phyloP scores from a whole-genome alignment of 2,888 invertebrate genomes.

The Hetaerina titia region DNA sequence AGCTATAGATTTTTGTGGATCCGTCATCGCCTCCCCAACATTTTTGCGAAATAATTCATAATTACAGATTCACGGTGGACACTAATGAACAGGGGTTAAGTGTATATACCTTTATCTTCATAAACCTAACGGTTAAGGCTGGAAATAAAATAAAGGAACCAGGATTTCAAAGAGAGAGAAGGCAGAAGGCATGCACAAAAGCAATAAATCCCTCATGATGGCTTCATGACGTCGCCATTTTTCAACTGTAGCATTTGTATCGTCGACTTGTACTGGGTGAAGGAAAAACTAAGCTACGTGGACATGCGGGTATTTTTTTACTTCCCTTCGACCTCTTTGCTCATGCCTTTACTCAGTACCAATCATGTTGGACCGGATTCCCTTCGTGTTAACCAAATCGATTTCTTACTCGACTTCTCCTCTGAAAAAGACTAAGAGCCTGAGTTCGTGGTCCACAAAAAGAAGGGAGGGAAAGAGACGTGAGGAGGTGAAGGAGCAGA shows the following conservation, averaged over 20 bases:
- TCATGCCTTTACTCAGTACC: neutral
- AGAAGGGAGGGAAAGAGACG: neutral
- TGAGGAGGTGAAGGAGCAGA: neutral
- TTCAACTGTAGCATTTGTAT: neutral
- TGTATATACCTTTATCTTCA: too few species aligned
- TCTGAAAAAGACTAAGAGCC: conserved; percentile 14
- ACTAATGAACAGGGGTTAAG: too few species aligned
- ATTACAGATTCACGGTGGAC: too few species aligned
- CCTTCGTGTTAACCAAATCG: conserved; percentile 44
- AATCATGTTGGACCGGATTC: conserved; percentile 45
- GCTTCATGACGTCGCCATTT: neutral
- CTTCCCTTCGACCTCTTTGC: neutral
- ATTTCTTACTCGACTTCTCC: conserved; percentile 36
- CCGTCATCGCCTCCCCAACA: too few species aligned
- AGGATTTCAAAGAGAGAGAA: neutral
- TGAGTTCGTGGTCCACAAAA: neutral
- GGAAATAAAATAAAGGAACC: too few species aligned
- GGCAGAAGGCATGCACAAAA: neutral
- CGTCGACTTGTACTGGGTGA: neutral
- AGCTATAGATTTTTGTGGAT: too few species aligned
- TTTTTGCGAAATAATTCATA: too few species aligned
- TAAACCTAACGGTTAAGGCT: too few species aligned
- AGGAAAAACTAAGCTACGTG: neutral
- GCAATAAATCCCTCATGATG: conserved; percentile 17
- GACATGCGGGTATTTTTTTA: neutral